Percentiles rank a stretch among this genome's conserved stretches.
Evolutionary conservation across 2,888 invertebrate genomes (phyloP).

Genomic region (Vesta saturnalis): DNA sequence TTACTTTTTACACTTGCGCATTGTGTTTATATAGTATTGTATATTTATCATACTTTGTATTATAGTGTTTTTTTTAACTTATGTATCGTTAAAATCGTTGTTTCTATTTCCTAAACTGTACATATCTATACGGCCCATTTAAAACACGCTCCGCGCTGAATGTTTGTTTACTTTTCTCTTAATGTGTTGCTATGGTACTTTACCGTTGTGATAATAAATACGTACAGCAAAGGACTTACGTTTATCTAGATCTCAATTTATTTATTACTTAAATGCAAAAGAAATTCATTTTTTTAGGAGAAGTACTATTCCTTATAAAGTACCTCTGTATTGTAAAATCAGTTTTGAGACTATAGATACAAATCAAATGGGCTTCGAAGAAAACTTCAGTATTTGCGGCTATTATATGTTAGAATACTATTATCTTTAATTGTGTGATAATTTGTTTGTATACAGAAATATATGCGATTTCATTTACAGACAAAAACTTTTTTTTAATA

Average conservation of each 20-base stretch:
- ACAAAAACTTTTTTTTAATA: slow-evolving; percentile 26
- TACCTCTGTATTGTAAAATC: too few relatives aligned
- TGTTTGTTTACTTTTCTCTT: too few relatives aligned
- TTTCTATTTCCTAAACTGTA: slow-evolving; percentile 20
- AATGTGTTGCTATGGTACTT: slow-evolving; percentile 3
- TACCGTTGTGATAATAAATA: background rate
- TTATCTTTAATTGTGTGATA: slow-evolving; percentile 33
- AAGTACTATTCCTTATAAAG: too few relatives aligned
- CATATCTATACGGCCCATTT: slow-evolving; percentile 5
- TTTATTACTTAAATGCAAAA: too few relatives aligned
- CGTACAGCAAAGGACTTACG: slow-evolving; percentile 15
- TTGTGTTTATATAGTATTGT: slow-evolving; percentile 39
- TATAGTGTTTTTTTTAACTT: slow-evolving; percentile 23
- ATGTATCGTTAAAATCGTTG: slow-evolving; percentile 25
- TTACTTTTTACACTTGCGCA: slow-evolving; percentile 36
- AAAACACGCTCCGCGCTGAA: background rate
- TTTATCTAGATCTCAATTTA: slow-evolving; percentile 33
- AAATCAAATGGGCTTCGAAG: slow-evolving; percentile 20
- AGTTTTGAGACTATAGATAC: too few relatives aligned
- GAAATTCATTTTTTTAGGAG: too few relatives aligned
- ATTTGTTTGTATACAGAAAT: slow-evolving; percentile 32
- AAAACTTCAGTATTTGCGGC: slow-evolving; percentile 35
- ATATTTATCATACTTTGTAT: slow-evolving; percentile 40
- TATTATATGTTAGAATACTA: slow-evolving; percentile 32
- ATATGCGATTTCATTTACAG: slow-evolving; percentile 25